Percentiles rank a stretch among this genome's conserved stretches.
These are phyloP conservation scores for Watsonalla cultraria DNA, from an alignment of 2,888 invertebrate species.

Conservation along the genomic window DNA sequence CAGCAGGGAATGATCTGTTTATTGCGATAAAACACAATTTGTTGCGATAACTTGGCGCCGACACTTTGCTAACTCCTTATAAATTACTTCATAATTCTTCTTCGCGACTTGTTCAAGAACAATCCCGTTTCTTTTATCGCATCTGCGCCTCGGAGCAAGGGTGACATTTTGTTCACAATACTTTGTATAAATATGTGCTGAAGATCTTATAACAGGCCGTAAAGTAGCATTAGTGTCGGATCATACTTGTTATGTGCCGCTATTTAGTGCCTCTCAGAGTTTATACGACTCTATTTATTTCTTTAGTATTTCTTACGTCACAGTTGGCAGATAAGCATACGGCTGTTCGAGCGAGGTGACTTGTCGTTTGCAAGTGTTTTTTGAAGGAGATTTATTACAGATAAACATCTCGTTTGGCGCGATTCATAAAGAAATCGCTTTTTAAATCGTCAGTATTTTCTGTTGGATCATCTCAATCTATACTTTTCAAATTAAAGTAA, in stretches of 20 bases:
- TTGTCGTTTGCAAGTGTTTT: too few species aligned
- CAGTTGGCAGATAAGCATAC: too few species aligned
- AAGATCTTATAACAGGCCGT: too few species aligned
- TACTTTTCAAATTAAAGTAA: too few species aligned
- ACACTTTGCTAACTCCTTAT: slow-evolving; percentile 10
- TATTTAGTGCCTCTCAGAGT: not conserved
- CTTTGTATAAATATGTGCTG: not conserved
- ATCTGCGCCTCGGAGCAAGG: slow-evolving; percentile 1
- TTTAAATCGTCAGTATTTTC: too few species aligned
- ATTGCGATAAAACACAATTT: slow-evolving; percentile 4
- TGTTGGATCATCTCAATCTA: too few species aligned
- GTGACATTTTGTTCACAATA: not conserved
- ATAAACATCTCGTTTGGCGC: too few species aligned
- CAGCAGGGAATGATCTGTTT: slow-evolving; percentile 1
- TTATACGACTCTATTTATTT: too few species aligned
- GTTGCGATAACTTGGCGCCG: slow-evolving; percentile 3
- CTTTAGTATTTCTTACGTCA: too few species aligned
- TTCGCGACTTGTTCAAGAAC: slow-evolving; percentile 1
- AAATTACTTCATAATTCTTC: slow-evolving; percentile 12
- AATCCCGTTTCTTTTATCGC: not conserved
- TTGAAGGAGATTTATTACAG: too few species aligned
- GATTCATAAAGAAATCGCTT: too few species aligned
- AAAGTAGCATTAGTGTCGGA: not conserved
- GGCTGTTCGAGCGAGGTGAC: too few species aligned
- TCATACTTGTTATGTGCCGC: not conserved